A percentile compares a stretch with the other conserved stretches of the same genome.
phyloP scores from a whole-genome alignment of 1,140 invertebrate genomes.

The Scaptomyza pallida region DNA sequence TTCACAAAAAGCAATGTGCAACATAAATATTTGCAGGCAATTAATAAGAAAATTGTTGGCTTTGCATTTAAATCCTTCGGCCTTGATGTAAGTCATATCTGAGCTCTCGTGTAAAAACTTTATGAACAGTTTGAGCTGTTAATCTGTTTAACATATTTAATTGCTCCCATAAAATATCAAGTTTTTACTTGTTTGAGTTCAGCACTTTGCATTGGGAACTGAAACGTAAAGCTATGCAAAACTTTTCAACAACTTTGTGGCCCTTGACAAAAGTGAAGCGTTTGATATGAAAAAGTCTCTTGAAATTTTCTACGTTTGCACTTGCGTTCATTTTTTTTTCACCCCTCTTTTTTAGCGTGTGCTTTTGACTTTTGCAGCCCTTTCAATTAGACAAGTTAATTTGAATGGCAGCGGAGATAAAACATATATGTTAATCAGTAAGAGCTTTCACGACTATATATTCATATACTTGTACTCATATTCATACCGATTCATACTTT shows the following conservation, averaged over 20 bases:
- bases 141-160: constrained; percentile 45
- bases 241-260: constrained; percentile 47
- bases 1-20: neutral
- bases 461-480: constrained; percentile 14
- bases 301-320: constrained; percentile 15
- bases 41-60: neutral
- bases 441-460: constrained; percentile 1
- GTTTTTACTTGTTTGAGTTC: constrained; percentile 6
- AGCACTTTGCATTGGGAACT: neutral
- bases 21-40: constrained; percentile 3
- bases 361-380: constrained; percentile 13
- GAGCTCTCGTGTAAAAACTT: constrained; percentile 12
- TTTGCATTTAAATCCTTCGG: neutral
- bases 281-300: constrained; percentile 9
- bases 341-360: neutral
- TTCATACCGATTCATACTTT: constrained; percentile 38
- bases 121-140: constrained; percentile 39
- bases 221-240: constrained; percentile 13
- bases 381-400: constrained; percentile 33
- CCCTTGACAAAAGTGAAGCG: constrained; percentile 13
- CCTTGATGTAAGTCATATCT: neutral
- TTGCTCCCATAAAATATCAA: constrained; percentile 33
- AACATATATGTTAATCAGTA: constrained; percentile 9
- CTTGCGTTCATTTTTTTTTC: neutral
- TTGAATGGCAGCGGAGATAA: neutral